Conservation (phyloP, 2,113 vertebrate species). For the Elephas maximus region DNA sequence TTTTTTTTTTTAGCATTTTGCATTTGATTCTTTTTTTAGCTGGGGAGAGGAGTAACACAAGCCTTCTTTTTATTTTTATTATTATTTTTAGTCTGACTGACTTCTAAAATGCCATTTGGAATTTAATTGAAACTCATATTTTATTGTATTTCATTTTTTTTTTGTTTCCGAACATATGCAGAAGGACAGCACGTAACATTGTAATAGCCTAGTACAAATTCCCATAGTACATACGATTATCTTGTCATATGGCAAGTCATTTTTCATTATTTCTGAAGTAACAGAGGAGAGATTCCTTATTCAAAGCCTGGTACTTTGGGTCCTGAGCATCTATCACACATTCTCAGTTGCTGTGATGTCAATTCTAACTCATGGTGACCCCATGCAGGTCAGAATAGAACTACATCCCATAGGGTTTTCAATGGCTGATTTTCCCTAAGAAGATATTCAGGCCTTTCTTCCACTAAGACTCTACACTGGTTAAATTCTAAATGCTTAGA, state of each 20-base stretch:
- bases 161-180: neutral
- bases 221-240: neutral
- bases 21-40: neutral
- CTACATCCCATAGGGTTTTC: too few species aligned
- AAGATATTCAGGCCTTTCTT: neutral
- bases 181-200: neutral
- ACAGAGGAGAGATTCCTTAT: neutral
- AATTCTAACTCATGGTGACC: too few species aligned
- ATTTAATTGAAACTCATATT: neutral
- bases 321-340: neutral
- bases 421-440: too few species aligned
- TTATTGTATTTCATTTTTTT: neutral
- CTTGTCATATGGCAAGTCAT: neutral
- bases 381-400: too few species aligned
- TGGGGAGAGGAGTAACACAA: neutral
- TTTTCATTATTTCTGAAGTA: constrained; percentile 44
- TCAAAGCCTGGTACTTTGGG: neutral
- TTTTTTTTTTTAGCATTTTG: neutral
- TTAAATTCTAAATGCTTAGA: constrained; percentile 37
- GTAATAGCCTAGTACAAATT: neutral
- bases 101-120: neutral
- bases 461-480: neutral
- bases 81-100: neutral
- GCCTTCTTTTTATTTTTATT: neutral
- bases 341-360: too few species aligned